A percentile compares a stretch with the other conserved stretches of the same genome.
These are phyloP conservation scores for Agonopterix arenella DNA, from an alignment of 2,888 invertebrate genomes.

Conservation along the genomic window DNA sequence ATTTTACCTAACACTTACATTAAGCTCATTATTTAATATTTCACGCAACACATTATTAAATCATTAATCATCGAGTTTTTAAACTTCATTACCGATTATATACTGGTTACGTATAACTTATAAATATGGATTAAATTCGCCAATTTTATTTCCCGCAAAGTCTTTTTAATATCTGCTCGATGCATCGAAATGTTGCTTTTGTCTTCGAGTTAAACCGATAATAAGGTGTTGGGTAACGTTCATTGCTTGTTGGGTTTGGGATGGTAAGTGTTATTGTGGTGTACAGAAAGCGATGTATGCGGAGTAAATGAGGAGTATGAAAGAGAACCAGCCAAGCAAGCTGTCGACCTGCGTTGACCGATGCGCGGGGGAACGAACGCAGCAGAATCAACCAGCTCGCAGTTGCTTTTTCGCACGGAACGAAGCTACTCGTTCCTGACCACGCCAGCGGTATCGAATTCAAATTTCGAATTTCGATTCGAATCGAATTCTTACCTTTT, in stretches of 20 bases:
- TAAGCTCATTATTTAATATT: conserved; percentile 1
- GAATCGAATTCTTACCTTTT: conserved; percentile 19
- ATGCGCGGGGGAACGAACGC: conserved; percentile 55
- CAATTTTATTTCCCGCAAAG: conserved; percentile 18
- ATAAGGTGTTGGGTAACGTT: no score
- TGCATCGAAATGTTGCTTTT: conserved; percentile 2
- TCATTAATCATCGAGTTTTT: no score
- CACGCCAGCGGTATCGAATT: conserved; percentile 11
- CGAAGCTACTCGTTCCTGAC: conserved; percentile 39
- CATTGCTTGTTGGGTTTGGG: no score
- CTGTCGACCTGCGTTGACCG: conserved; percentile 16
- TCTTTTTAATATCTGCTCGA: conserved; percentile 13
- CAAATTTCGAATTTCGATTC: conserved; percentile 11
- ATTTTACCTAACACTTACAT: no score
- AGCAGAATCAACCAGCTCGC: conserved; percentile 25
- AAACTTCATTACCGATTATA: background rate
- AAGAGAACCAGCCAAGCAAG: conserved; percentile 3
- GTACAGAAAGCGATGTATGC: conserved; percentile 18
- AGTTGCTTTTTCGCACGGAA: conserved; percentile 58
- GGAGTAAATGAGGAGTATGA: conserved; percentile 11
- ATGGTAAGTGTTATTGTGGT: background rate
- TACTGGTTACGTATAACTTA: background rate
- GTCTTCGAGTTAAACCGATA: no score
- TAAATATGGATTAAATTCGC: background rate
- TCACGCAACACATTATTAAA: conserved; percentile 10